A percentile compares a stretch with the other conserved stretches of the same genome.
Evolutionary conservation across 2,888 invertebrate species (phyloP).

Genomic region (Tenodera sinensis): DNA sequence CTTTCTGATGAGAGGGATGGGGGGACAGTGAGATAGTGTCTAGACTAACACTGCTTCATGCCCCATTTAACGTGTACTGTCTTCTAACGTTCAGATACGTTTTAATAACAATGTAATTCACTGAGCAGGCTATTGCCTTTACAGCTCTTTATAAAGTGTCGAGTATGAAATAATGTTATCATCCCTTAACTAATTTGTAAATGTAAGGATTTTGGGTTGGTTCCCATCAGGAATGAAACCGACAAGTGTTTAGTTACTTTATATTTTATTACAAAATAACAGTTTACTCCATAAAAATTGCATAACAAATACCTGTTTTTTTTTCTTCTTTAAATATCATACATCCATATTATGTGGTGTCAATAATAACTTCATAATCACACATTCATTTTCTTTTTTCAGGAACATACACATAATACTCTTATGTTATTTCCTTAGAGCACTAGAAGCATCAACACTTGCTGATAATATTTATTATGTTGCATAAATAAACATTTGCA

Average conservation of each 20-base stretch:
- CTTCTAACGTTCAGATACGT: no score
- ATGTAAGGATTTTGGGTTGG: no score
- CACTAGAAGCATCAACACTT: slow-evolving; percentile 14
- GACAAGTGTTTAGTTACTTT: neutral
- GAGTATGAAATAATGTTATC: no score
- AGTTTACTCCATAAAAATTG: slow-evolving; percentile 28
- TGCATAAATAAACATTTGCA: neutral
- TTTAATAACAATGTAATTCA: no score
- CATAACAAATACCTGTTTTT: slow-evolving; percentile 25
- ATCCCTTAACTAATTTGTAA: no score
- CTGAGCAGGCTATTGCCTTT: no score
- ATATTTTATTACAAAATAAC: slow-evolving; percentile 27
- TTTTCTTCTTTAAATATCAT: slow-evolving; percentile 1
- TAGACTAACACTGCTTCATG: no score
- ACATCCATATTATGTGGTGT: neutral
- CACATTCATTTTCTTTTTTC: slow-evolving; percentile 4
- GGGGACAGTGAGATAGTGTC: no score
- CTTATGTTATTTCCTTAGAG: slow-evolving; percentile 7
- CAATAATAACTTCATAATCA: neutral
- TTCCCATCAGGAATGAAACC: neutral
- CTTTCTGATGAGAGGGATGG: no score
- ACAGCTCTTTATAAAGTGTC: no score
- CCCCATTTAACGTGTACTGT: no score
- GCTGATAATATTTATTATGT: slow-evolving; percentile 1
- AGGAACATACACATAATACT: slow-evolving; percentile 16